A percentile compares a stretch with the other conserved stretches of the same genome.
Conservation (phyloP, 1,140 invertebrate species). For the Limonius californicus region DNA sequence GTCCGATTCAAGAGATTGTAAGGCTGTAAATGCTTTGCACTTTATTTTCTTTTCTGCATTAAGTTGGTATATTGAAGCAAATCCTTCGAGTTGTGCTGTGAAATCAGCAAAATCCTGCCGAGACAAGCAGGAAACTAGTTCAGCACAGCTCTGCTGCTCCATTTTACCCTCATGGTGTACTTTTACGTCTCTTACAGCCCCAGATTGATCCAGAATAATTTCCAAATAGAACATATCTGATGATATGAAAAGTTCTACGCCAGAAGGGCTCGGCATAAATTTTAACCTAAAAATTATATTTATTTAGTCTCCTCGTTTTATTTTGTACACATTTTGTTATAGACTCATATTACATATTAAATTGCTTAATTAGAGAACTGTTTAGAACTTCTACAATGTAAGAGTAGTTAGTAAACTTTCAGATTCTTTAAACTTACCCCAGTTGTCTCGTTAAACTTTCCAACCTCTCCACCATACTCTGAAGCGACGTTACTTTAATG, state of each 20-base stretch:
- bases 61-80: constrained; percentile 88
- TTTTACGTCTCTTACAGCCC: constrained; percentile 87
- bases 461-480: constrained; percentile 87
- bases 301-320: too few relatives aligned
- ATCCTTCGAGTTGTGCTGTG: constrained; percentile 81
- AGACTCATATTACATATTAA: neutral
- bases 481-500: constrained; percentile 87
- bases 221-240: constrained; percentile 97
- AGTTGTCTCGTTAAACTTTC: constrained; percentile 86
- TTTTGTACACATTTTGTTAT: too few relatives aligned
- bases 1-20: constrained; percentile 90
- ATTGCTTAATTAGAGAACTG: too few relatives aligned
- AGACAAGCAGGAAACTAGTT: constrained; percentile 75
- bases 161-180: constrained; percentile 81
- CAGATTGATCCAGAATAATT: constrained; percentile 67
- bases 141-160: constrained; percentile 77
- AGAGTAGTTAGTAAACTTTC: neutral
- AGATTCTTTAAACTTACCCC: constrained; percentile 53
- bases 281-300: constrained; percentile 65
- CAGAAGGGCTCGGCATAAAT: constrained; percentile 67
- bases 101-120: constrained; percentile 89
- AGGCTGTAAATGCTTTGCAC: constrained; percentile 85
- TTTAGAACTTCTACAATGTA: neutral
- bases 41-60: constrained; percentile 94
- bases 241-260: constrained; percentile 82